Evolutionary conservation across 2,797 vertebrate species (phyloP), one percentile per base, ranked within the genome.

Genomic region (Leuciscus waleckii): DNA sequence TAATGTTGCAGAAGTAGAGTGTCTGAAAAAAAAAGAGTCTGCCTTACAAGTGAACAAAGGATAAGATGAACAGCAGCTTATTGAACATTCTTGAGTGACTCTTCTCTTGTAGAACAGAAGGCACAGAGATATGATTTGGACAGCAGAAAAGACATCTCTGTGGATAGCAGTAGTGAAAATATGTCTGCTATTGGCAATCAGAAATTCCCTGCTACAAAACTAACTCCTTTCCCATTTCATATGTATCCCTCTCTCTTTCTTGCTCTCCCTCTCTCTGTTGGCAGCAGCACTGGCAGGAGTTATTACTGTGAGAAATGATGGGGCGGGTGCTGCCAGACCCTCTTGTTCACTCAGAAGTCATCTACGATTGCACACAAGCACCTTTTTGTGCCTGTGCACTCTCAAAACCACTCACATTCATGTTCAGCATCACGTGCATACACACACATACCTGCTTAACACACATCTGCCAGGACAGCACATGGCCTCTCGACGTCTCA

Each of bases 341-440:
- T 81, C 74, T 69, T 82, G 82, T 77, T 74, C 82, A 19, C 78
- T 86, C 79, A 84, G 29, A 79, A 82, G 81, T 84, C 17, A 56
- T 77, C 32, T 89, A 92, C 90, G 75, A 87, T 65, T 90, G 35
- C 46, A 90, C 39, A 81, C 86, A 85, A 81, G 87, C 39, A 29
- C 74, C 9, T 81, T 87, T 69, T 54, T 84, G 83, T 71, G 81
- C 43, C 73, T 75, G 84, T 56, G 49, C 74, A 49, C 74, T 76
- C 29, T 16, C 13, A 58, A 61, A 54, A 21, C 32, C 83, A 49
- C 86, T 82, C 86, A 78, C 63, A 74, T 87, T 58, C 46, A 79
- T 79, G 81, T 61, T 71, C 32, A 76, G 37, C 21, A 17, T 21
- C 76, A 32, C 29, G 3, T 56, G 32, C 69, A 41, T 13, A 29